These are phyloP conservation scores for Pantherophis alleghaniensis DNA, from an alignment of 2,797 vertebrate species.

Conservation along the genomic window DNA sequence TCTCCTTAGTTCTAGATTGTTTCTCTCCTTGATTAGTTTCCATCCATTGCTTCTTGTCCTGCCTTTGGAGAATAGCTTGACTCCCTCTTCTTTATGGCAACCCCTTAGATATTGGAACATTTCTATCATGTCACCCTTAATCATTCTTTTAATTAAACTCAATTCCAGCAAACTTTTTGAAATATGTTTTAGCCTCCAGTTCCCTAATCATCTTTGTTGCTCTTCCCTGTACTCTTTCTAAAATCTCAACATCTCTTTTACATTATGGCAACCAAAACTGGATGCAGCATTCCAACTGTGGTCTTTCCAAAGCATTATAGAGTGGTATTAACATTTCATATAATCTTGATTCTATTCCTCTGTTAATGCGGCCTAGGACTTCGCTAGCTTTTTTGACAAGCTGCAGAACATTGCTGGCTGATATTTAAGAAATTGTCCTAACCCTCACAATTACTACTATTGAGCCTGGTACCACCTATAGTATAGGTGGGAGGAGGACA, in stretches of 20 bases:
- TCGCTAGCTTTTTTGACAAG: background rate
- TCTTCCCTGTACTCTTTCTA: background rate
- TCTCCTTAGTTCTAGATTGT: background rate
- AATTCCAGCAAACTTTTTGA: background rate
- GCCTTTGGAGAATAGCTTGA: background rate
- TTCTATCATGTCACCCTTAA: background rate
- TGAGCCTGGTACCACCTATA: background rate
- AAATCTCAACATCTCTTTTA: background rate
- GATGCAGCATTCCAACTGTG: background rate
- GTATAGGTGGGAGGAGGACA: too few relatives aligned
- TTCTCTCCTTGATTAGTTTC: background rate
- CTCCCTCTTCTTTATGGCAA: background rate
- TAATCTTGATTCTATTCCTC: background rate
- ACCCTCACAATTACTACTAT: background rate
- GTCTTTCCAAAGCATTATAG: background rate
- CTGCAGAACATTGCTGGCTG: background rate
- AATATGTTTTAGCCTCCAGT: background rate
- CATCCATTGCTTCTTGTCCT: background rate
- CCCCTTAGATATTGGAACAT: background rate
- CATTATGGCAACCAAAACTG: background rate
- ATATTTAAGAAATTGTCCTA: background rate
- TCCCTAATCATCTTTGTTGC: background rate
- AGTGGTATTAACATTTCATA: background rate
- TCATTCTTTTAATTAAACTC: background rate
- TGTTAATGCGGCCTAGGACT: background rate